Conservation (phyloP, 2,888 invertebrate genomes). For the Drosophila birchii region DNA sequence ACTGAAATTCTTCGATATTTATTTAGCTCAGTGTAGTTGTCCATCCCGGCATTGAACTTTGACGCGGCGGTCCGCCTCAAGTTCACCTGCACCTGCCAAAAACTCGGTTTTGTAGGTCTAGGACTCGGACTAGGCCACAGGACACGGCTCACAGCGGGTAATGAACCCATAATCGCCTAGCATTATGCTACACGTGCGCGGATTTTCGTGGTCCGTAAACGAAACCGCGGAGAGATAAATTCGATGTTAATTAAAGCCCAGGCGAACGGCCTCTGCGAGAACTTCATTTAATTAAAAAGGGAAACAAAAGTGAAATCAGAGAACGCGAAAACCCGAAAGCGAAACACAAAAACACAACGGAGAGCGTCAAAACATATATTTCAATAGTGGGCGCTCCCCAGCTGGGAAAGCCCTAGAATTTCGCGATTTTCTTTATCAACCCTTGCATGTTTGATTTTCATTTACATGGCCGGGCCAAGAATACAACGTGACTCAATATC, state of each 20-base stretch:
- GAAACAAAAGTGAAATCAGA: slow-evolving; percentile 57
- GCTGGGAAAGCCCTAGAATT: slow-evolving; percentile 46
- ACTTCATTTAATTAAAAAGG: slow-evolving; percentile 53
- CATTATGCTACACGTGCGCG: slow-evolving; percentile 75
- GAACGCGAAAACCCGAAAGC: slow-evolving; percentile 37
- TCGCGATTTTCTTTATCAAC: slow-evolving; percentile 82
- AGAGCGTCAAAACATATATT: slow-evolving; percentile 72
- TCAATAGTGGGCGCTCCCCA: slow-evolving; percentile 73
- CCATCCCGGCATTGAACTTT: slow-evolving; percentile 32
- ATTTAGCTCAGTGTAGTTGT: slow-evolving; percentile 55
- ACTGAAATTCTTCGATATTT: not conserved
- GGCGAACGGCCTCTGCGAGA: slow-evolving; percentile 24
- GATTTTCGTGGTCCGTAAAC: slow-evolving; percentile 43
- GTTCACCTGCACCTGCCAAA: slow-evolving; percentile 35
- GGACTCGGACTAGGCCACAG: slow-evolving; percentile 11
- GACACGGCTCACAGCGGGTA: slow-evolving; percentile 58
- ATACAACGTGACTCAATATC: slow-evolving; percentile 78
- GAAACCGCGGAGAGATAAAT: slow-evolving; percentile 67
- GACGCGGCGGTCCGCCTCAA: slow-evolving; percentile 16
- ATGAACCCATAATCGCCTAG: slow-evolving; percentile 73
- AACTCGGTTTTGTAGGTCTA: not conserved
- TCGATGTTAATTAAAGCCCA: slow-evolving; percentile 68
- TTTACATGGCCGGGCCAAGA: slow-evolving; percentile 83
- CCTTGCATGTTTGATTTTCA: slow-evolving; percentile 85
- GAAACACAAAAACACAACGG: slow-evolving; percentile 20